Conservation (phyloP, 2,888 invertebrate species). For the Meandrusa payeni region DNA sequence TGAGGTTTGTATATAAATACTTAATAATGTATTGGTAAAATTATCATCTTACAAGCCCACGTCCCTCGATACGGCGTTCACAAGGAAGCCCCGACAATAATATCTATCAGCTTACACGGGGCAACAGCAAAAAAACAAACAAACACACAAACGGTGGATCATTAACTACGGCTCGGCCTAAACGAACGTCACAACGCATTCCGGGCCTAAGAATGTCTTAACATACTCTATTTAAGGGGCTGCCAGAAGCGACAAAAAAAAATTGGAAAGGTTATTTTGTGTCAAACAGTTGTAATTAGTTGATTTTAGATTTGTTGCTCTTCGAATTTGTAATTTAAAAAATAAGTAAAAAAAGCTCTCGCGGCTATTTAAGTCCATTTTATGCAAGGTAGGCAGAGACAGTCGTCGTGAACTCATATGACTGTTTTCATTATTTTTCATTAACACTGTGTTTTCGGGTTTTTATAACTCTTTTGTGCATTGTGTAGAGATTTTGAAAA, state of each 20-base stretch:
- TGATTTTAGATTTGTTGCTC: neutral
- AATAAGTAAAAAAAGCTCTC: no score
- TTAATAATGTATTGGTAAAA: no score
- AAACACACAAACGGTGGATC: constrained; percentile 33
- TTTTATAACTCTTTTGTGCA: no score
- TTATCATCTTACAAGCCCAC: neutral
- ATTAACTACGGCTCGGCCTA: constrained; percentile 35
- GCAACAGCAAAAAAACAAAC: constrained; percentile 31
- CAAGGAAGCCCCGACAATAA: constrained; percentile 23
- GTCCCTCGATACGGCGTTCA: constrained; percentile 10
- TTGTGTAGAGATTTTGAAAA: no score
- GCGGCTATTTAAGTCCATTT: no score
- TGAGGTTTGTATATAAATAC: no score
- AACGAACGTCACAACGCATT: constrained; percentile 35
- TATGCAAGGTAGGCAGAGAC: no score
- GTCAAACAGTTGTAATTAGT: no score
- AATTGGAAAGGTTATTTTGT: constrained; percentile 3
- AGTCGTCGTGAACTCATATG: no score
- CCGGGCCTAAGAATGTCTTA: constrained; percentile 44
- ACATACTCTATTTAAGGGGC: constrained; percentile 44
- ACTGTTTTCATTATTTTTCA: no score
- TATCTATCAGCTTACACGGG: constrained; percentile 25
- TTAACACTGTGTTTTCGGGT: no score
- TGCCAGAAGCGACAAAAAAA: constrained; percentile 17
- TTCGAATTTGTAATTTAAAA: neutral